Conservation (phyloP, 2,113 vertebrate species). For the Numenius arquata region DNA sequence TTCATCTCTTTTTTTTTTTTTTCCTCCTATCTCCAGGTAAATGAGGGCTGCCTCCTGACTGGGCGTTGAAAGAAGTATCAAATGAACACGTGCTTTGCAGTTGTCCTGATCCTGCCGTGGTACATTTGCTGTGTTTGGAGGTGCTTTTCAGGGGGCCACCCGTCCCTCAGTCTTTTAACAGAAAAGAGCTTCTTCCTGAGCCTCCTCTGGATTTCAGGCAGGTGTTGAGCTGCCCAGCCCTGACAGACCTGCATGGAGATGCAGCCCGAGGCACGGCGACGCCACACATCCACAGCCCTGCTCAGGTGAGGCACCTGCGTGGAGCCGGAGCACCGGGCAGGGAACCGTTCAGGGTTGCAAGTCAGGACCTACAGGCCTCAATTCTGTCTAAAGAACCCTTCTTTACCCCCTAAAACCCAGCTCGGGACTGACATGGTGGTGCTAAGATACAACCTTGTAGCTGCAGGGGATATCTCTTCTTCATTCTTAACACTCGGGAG, state of each 20-base stretch:
- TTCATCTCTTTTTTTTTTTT: not conserved
- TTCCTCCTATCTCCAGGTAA: not conserved
- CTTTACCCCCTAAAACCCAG: not conserved
- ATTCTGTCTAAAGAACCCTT: not conserved
- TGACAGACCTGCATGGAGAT: rapidly evolving
- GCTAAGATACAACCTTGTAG: not conserved
- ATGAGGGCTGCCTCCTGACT: not conserved
- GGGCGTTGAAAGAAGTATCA: not conserved
- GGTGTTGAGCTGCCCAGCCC: too few relatives aligned
- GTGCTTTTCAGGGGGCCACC: not conserved
- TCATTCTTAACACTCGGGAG: not conserved
- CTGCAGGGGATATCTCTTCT: not conserved
- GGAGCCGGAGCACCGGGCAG: not conserved
- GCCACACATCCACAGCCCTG: not conserved
- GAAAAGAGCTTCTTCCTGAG: not conserved
- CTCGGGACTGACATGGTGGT: not conserved
- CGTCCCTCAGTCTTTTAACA: not conserved
- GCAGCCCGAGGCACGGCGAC: not conserved
- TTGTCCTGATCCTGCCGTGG: not conserved
- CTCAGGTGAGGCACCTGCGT: rapidly evolving
- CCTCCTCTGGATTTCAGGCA: not conserved
- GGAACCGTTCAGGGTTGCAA: too few relatives aligned
- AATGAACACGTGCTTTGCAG: not conserved
- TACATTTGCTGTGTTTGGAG: not conserved
- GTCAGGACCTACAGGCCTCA: not conserved